These are phyloP conservation scores for Urocitellus parryii DNA, from an alignment of 2,113 vertebrate species.

Conservation along the genomic window DNA sequence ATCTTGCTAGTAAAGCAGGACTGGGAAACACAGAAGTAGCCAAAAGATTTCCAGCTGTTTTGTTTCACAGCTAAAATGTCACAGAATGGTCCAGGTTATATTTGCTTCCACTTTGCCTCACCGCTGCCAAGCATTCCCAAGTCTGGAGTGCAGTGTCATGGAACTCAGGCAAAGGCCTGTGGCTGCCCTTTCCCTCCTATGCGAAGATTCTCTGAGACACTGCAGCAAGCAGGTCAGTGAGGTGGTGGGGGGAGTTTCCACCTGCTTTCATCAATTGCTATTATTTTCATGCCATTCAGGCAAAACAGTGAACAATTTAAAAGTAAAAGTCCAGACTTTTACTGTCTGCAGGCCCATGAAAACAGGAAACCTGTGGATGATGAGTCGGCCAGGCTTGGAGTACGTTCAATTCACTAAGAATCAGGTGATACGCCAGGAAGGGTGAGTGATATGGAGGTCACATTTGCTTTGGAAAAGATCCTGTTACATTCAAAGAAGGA, in stretches of 20 bases:
- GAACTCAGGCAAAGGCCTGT: neutral
- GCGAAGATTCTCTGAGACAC: neutral
- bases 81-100: neutral
- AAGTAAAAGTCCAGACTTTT: neutral
- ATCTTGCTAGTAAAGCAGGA: neutral
- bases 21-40: neutral
- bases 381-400: accelerated
- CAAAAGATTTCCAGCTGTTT: neutral
- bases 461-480: neutral
- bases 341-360: too few species aligned
- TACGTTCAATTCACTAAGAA: neutral
- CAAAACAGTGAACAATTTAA: neutral
- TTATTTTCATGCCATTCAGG: neutral
- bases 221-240: neutral
- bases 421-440: neutral
- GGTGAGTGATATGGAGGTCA: neutral
- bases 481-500: neutral
- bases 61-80: neutral
- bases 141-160: neutral
- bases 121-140: neutral
- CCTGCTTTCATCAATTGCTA: neutral
- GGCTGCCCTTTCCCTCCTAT: neutral
- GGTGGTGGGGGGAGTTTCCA: neutral
- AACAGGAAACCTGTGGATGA: neutral
- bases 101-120: neutral